Conservation (phyloP, 2,888 invertebrate species). For the Phaonia tiefii region DNA sequence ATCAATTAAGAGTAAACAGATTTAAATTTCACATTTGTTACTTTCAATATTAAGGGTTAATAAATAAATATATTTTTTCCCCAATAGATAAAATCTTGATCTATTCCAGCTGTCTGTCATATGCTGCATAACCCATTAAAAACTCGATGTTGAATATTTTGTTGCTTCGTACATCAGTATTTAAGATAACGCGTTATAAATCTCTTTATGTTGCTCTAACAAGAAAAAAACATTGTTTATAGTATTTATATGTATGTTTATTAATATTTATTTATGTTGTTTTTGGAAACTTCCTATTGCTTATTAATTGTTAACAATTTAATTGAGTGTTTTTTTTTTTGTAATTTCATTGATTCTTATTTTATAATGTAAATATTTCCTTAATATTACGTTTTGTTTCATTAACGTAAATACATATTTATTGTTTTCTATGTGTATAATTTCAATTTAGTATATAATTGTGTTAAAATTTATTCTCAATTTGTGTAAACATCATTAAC, state of each 20-base stretch:
- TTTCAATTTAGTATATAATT: conserved; percentile 10
- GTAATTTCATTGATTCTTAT: conserved; percentile 28
- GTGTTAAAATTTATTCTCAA: not conserved
- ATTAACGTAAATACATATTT: conserved; percentile 22
- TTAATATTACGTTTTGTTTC: not conserved
- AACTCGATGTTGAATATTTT: too few species aligned
- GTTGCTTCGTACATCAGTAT: too few species aligned
- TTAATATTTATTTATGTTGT: conserved; percentile 11
- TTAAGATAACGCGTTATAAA: too few species aligned
- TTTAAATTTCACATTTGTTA: too few species aligned
- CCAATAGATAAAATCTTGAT: too few species aligned
- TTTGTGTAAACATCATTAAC: conserved; percentile 31
- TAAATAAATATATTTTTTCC: too few species aligned
- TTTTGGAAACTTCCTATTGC: conserved; percentile 25
- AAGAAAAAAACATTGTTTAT: not conserved
- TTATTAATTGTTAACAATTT: conserved; percentile 64
- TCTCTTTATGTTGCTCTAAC: too few species aligned
- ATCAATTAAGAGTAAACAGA: too few species aligned
- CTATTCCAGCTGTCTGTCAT: too few species aligned
- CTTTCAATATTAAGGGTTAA: too few species aligned
- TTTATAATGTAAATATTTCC: conserved; percentile 22
- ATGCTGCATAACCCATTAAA: too few species aligned
- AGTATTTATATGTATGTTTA: not conserved
- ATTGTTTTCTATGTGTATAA: conserved; percentile 25
- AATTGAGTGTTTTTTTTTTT: conserved; percentile 55